phyloP scores from a whole-genome alignment of 2,113 vertebrate genomes.

The Cyanoderma ruficeps region DNA sequence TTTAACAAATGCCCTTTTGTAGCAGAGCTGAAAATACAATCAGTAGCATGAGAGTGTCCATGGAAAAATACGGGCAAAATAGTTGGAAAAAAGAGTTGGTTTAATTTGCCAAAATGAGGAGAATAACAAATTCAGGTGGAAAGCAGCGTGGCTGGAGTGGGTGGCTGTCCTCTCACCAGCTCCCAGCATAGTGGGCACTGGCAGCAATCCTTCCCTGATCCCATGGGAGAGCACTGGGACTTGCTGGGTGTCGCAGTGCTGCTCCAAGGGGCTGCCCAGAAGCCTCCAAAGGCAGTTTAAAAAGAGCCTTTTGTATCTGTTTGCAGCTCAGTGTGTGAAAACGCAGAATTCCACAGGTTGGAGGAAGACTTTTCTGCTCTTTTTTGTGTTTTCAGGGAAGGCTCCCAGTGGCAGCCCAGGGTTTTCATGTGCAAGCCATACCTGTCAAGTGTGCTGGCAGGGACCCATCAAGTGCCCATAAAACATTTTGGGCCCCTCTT shows the following conservation, averaged over 20 bases:
- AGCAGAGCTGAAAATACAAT: background rate
- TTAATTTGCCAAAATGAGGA: background rate
- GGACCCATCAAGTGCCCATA: background rate
- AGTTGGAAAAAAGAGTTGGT: background rate
- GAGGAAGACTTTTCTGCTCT: background rate
- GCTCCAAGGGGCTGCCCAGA: background rate
- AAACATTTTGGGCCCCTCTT: background rate
- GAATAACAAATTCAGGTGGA: background rate
- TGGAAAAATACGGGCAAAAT: background rate
- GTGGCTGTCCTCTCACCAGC: background rate
- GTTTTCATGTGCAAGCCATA: background rate
- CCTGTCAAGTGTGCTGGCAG: background rate
- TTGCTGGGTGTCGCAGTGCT: background rate
- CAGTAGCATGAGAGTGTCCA: background rate
- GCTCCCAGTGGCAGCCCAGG: background rate
- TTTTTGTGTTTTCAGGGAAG: background rate
- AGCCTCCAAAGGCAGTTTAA: background rate
- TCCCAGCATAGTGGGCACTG: background rate
- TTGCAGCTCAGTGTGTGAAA: background rate
- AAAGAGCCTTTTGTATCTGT: background rate
- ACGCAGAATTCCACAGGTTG: background rate
- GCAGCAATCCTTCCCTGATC: background rate
- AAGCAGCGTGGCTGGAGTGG: background rate
- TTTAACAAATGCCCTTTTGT: slow-evolving; percentile 36
- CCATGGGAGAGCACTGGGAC: rapidly evolving